A percentile compares a stretch with the other conserved stretches of the same genome.
phyloP scores from a whole-genome alignment of 2,888 invertebrate genomes.

The Synanthedon tipuliformis region DNA sequence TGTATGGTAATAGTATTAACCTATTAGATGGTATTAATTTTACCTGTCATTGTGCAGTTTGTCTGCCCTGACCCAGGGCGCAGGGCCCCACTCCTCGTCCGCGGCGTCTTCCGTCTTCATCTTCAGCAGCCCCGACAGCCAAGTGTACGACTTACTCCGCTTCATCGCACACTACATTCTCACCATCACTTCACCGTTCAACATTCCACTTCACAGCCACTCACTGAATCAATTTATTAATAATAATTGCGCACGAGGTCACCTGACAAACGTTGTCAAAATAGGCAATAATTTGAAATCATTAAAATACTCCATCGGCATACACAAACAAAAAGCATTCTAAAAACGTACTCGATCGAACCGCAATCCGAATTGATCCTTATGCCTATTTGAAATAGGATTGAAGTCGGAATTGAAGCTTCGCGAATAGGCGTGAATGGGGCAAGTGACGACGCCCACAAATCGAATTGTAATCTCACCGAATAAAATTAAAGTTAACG shows the following conservation, averaged over 20 bases:
- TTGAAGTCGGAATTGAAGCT: conserved; percentile 1
- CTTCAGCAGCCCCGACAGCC: conserved; percentile 58
- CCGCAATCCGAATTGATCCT: conserved; percentile 1
- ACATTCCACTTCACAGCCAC: neutral
- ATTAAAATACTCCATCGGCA: conserved; percentile 35
- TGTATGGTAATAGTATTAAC: too few relatives aligned
- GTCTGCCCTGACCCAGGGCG: conserved; percentile 50
- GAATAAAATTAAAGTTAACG: conserved; percentile 46
- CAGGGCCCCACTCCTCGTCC: conserved; percentile 52
- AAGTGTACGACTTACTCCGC: conserved; percentile 62
- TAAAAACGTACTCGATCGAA: conserved; percentile 2
- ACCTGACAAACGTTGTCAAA: conserved; percentile 2
- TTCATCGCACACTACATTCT: conserved; percentile 29
- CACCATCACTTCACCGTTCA: neutral
- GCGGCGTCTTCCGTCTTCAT: conserved; percentile 24
- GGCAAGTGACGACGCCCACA: conserved; percentile 3
- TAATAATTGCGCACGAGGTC: neutral
- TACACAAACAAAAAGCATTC: conserved; percentile 9
- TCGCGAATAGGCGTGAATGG: conserved; percentile 2
- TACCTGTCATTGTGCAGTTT: conserved; percentile 49
- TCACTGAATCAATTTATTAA: neutral
- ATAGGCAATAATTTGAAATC: conserved; percentile 36
- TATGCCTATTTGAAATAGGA: neutral
- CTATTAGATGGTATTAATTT: conserved; percentile 5
- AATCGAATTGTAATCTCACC: conserved; percentile 45